Evolutionary conservation across 2,113 vertebrate genomes (phyloP), one percentile per base, ranked within the genome.

Genomic region (Lophius piscatorius): DNA sequence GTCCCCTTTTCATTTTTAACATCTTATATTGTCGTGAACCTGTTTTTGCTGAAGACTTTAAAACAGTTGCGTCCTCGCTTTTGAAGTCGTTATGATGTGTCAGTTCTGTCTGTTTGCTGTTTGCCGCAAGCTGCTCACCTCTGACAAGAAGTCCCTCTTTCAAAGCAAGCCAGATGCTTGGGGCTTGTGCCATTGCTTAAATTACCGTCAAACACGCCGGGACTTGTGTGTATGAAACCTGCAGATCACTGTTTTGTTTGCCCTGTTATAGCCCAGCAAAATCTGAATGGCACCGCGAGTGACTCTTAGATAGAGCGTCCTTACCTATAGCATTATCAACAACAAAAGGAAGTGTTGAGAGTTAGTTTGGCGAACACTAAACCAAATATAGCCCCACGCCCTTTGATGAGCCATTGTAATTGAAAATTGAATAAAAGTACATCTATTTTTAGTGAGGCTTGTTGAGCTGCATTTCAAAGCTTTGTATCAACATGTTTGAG

Each of bases 381-480:
- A 61, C 66, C 81, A 80, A 80, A 87, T 76, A 76, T 49, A 78
- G 80, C 70, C 85, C 83, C 84, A 55, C 84, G 72, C 65, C 46
- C 38, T 22, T 33, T 5, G 44, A 55, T 65, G 61, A 77, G 60
- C 45, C 41, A 21, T 58, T 50, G 61, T 54, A 20, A 54, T 56
- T 56, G 36, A 61, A 63, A 36, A 10, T 31, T 20, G 28, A 35
- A 10, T 26, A 52, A 31, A 60, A 39, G 6, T 9, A 21, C 29
- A 17, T 63, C 87, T 89, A 90, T 88, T 89, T 86, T 66, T 84
- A 87, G 74, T 3, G 0, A 3, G 63, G 33, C 90, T 59, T 85
- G 89, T 86, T 59, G 9, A 4, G 70, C 84, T 88, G 16, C 8
- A 84, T 88, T 67, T 38, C 10, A n/a, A 7, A 40, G 42, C 40